Conservation (phyloP, 2,888 invertebrate species). For the Epirrhoe alternata region DNA sequence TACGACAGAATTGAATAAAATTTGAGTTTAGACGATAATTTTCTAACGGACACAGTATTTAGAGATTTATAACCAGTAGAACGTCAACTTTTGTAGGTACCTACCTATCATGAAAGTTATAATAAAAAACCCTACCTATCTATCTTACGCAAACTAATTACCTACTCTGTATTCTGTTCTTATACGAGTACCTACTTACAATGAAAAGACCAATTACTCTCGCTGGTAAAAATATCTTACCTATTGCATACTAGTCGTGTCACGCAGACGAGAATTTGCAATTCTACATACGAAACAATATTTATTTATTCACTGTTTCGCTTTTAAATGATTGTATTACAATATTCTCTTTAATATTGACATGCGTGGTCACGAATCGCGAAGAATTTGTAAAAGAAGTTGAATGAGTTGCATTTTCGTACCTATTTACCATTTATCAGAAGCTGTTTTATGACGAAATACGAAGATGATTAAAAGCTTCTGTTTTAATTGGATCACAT, state of each 20-base stretch:
- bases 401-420: background rate
- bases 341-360: constrained; percentile 20
- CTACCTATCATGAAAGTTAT: too few relatives aligned
- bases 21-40: too few relatives aligned
- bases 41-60: too few relatives aligned
- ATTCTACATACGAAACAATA: constrained; percentile 12
- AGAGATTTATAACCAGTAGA: too few relatives aligned
- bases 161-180: too few relatives aligned
- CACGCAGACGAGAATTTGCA: constrained; percentile 22
- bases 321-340: constrained; percentile 15
- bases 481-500: background rate
- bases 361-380: constrained; percentile 10
- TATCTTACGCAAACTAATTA: too few relatives aligned
- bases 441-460: too few relatives aligned
- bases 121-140: too few relatives aligned
- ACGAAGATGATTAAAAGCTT: background rate
- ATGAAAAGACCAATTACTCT: background rate
- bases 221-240: background rate
- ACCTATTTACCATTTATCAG: too few relatives aligned
- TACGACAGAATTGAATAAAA: too few relatives aligned
- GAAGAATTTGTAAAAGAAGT: background rate
- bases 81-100: too few relatives aligned
- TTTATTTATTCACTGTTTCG: constrained; percentile 19
- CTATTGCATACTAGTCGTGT: background rate
- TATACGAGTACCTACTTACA: too few relatives aligned